These are phyloP conservation scores for Pseudopipra pipra DNA, from an alignment of 2,113 vertebrate genomes.

Conservation along the genomic window DNA sequence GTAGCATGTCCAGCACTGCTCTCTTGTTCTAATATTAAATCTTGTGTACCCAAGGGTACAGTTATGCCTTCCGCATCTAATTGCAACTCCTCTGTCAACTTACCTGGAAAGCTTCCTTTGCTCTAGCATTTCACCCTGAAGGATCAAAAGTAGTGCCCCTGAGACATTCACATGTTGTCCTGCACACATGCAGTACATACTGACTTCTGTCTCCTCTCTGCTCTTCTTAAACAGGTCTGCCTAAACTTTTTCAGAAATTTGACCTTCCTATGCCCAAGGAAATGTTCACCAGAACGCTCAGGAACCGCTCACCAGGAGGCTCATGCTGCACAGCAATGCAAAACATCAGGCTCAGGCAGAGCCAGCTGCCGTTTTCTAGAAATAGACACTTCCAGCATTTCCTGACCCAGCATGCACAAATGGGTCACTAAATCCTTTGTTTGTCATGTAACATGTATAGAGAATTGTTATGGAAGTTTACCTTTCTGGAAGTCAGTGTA, in stretches of 20 bases:
- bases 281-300: neutral
- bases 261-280: too few species aligned
- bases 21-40: neutral
- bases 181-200: accelerated
- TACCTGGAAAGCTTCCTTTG: neutral
- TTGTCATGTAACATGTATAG: neutral
- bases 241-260: neutral
- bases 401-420: neutral
- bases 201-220: neutral
- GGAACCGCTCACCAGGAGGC: neutral
- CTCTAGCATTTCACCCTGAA: neutral
- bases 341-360: neutral
- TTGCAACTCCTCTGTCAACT: neutral
- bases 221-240: neutral
- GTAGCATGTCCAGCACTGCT: neutral
- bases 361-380: neutral
- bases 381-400: neutral
- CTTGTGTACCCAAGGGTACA: neutral
- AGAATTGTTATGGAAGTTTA: neutral
- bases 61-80: neutral
- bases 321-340: neutral
- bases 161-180: neutral
- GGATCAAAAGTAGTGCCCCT: neutral
- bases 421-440: neutral
- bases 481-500: neutral